Evolutionary conservation across 1,140 invertebrate genomes (phyloP).

Genomic region (Aleiodes sp.): DNA sequence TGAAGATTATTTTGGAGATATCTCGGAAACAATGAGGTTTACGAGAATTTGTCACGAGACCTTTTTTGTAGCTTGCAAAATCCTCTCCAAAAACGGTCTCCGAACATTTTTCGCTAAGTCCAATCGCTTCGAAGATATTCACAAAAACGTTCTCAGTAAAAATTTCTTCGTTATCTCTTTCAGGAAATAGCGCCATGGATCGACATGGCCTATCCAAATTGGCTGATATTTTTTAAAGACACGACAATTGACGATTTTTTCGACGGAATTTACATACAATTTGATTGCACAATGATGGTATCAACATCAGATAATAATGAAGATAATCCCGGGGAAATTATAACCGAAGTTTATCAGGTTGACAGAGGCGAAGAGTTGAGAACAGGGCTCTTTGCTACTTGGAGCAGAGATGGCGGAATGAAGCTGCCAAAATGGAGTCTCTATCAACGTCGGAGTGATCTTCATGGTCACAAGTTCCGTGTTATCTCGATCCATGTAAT

Average conservation of each 20-base stretch:
- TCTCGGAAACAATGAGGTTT: too few relatives aligned
- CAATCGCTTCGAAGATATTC: too few relatives aligned
- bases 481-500: slow-evolving; percentile 54
- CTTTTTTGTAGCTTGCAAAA: too few relatives aligned
- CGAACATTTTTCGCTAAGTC: too few relatives aligned
- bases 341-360: slow-evolving; percentile 58
- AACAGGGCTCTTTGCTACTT: slow-evolving; percentile 45
- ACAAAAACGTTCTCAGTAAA: too few relatives aligned
- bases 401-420: slow-evolving; percentile 44
- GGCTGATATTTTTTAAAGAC: slow-evolving; percentile 52
- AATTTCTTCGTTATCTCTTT: slow-evolving; percentile 11
- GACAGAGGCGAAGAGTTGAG: slow-evolving; percentile 44
- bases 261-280: slow-evolving; percentile 49
- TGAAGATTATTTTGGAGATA: too few relatives aligned
- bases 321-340: slow-evolving; percentile 36
- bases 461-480: slow-evolving; percentile 53
- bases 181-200: slow-evolving; percentile 44
- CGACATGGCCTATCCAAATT: slow-evolving; percentile 58
- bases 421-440: slow-evolving; percentile 42
- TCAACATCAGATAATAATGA: slow-evolving; percentile 27
- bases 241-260: slow-evolving; percentile 49
- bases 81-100: too few relatives aligned
- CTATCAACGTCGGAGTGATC: slow-evolving; percentile 56
- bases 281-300: slow-evolving; percentile 55
- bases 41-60: too few relatives aligned